Base-by-base conservation (phyloP, 2,888 invertebrate genomes). In the Oxystoma pomonae region DNA sequence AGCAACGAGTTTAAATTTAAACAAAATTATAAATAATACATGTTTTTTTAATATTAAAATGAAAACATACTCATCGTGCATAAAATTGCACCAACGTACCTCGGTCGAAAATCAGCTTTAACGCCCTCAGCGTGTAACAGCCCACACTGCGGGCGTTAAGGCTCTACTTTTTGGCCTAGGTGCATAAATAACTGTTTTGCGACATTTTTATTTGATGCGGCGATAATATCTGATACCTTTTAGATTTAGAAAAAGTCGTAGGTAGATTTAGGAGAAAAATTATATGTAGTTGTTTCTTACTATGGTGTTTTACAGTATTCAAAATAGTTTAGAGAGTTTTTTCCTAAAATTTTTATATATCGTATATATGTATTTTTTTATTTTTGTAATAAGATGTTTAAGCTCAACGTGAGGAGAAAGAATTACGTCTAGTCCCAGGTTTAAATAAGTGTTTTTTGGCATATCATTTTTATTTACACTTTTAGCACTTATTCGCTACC, bases 271-370 rank as follows among this genome's bases (percentile, higher is more conserved):
- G 65, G 20, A 55, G 53, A 51, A 65, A 63, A 73, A 69, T 70
- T 69, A 68, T 69, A 65, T 67, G 70, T 78, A 78, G 77, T 74
- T 76, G 78, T 78, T 78, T 77, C 76, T 78, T 78, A 78, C 74
- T 78, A 77, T 76, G 78, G 78, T 78, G 78, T 78, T 67, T 79
- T 79, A 79, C 80, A 80, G 80, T 80, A 80, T 80, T 80, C 80
- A 77, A 35, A 74, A 76, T 79, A 80, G 78, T 72, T 69, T 80
- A 79, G 78, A 74, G 77, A 78, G 77, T 77, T 62, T 67, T 35
- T 78, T 78, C 77, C 76, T 76, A 77, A 78, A 78, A 75, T 78
- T 78, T 79, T 78, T 79, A 78, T 35, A 35, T 35, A 35, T 35
- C 35, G 74, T 78, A 66, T 57, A n/a, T n/a, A 77, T 78, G 78